A percentile compares a stretch with the other conserved stretches of the same genome.
phyloP scores from a whole-genome alignment of 2,113 vertebrate genomes.

The Proteles cristata region DNA sequence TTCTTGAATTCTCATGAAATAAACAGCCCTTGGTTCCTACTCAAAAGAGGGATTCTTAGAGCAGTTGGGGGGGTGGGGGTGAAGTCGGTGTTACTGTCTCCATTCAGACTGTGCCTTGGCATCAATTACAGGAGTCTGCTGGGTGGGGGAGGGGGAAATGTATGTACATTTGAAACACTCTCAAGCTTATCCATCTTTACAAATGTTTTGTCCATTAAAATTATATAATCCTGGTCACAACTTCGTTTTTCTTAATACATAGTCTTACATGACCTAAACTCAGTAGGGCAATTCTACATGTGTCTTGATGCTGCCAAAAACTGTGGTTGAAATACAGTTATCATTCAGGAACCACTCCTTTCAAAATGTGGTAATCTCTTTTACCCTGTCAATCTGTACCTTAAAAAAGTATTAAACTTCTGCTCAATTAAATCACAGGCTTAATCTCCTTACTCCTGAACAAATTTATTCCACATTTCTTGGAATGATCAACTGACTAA shows the following conservation, averaged over 20 bases:
- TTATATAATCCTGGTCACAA: background rate
- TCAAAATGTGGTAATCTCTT: background rate
- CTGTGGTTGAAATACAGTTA: constrained; percentile 13
- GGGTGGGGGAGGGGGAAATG: background rate
- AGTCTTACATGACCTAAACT: background rate
- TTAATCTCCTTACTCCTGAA: constrained; percentile 8
- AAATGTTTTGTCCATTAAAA: background rate
- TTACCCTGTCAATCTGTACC: background rate
- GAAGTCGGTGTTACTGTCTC: background rate
- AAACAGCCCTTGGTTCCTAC: constrained; percentile 28
- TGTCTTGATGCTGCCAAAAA: constrained; percentile 23
- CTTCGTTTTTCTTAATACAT: background rate
- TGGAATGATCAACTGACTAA: background rate
- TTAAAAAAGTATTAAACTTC: background rate
- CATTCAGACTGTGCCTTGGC: background rate
- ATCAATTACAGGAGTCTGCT: background rate
- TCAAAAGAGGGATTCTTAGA: constrained; percentile 31
- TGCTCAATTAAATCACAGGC: background rate
- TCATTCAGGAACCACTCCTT: background rate
- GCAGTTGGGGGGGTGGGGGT: background rate
- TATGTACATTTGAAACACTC: background rate
- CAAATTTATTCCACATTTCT: background rate
- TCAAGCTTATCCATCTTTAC: background rate
- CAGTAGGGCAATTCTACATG: background rate
- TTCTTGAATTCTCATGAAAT: background rate